Percentiles rank a stretch among this genome's conserved stretches.
Evolutionary conservation across 2,113 vertebrate genomes (phyloP).

Genomic region (Stomatorhinus ivindoensis): DNA sequence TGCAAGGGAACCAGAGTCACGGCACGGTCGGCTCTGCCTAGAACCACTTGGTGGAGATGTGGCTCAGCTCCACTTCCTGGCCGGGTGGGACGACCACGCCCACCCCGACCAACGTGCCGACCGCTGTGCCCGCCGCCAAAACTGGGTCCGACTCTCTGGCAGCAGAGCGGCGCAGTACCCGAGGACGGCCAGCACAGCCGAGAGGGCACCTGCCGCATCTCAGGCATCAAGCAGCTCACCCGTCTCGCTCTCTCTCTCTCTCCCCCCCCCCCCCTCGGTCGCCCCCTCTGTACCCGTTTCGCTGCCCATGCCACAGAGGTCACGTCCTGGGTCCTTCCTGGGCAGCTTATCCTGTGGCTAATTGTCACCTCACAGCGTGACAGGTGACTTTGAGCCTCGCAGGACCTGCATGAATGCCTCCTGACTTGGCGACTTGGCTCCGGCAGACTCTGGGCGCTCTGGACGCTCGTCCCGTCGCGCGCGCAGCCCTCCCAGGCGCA

Average conservation of each 20-base stretch:
- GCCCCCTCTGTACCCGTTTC: background rate
- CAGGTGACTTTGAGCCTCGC: slow-evolving; percentile 17
- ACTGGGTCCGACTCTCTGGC: background rate
- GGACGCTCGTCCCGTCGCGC: background rate
- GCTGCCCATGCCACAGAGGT: slow-evolving; percentile 10
- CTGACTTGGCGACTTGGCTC: background rate
- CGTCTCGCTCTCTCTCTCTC: slow-evolving; percentile 7
- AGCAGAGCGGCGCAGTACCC: background rate
- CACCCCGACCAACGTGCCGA: background rate
- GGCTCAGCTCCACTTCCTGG: slow-evolving; percentile 8
- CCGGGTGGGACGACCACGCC: background rate
- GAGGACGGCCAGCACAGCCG: background rate
- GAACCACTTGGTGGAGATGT: background rate
- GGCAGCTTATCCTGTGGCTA: slow-evolving; percentile 5
- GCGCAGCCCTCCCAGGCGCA: background rate
- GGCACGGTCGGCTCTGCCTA: background rate
- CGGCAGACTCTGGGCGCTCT: background rate
- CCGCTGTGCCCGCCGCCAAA: background rate
- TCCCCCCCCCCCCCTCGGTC: background rate
- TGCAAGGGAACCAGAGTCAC: background rate
- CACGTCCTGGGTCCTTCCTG: slow-evolving; percentile 16
- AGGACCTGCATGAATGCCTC: slow-evolving; percentile 14
- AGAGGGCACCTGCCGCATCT: slow-evolving; percentile 15
- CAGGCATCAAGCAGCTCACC: slow-evolving; percentile 23
- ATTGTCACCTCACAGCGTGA: slow-evolving; percentile 19